Evolutionary conservation across 2,888 invertebrate species (phyloP).

Genomic region (Catocala fraxini): DNA sequence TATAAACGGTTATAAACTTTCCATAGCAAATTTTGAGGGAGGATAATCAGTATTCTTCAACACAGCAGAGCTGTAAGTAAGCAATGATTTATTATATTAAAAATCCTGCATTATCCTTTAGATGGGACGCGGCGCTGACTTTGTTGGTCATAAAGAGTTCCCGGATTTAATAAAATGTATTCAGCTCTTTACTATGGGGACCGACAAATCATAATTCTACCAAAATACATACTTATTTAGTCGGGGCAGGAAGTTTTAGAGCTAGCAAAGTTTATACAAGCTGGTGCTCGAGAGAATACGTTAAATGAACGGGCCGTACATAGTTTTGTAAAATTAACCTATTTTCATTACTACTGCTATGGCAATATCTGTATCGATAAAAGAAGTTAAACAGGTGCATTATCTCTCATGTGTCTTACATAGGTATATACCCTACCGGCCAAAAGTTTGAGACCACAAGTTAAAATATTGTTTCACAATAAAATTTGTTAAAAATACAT

Average conservation of each 20-base stretch:
- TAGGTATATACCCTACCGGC: too few species aligned
- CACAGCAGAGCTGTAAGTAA: slow-evolving; percentile 58
- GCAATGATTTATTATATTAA: slow-evolving; percentile 78
- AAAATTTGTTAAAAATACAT: too few species aligned
- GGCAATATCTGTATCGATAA: too few species aligned
- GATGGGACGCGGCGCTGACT: slow-evolving; percentile 75
- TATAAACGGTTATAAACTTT: slow-evolving; percentile 47
- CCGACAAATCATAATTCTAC: slow-evolving; percentile 84
- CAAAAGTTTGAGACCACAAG: too few species aligned
- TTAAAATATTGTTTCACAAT: too few species aligned
- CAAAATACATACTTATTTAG: slow-evolving; percentile 83
- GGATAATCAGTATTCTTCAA: slow-evolving; percentile 55
- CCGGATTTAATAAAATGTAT: slow-evolving; percentile 86
- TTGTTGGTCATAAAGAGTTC: slow-evolving; percentile 80
- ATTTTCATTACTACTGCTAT: not conserved
- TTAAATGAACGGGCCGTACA: slow-evolving; percentile 48
- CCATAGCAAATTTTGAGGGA: slow-evolving; percentile 48
- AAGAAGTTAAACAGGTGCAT: too few species aligned
- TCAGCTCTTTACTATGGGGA: slow-evolving; percentile 78
- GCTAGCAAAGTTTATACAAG: slow-evolving; percentile 82
- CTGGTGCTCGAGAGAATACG: slow-evolving; percentile 63
- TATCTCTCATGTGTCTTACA: too few species aligned
- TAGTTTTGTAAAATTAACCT: slow-evolving; percentile 28
- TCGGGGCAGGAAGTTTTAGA: slow-evolving; percentile 78
- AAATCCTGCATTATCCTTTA: slow-evolving; percentile 69